Conservation (phyloP, 2,797 vertebrate genomes). For the Argyrosomus regius region DNA sequence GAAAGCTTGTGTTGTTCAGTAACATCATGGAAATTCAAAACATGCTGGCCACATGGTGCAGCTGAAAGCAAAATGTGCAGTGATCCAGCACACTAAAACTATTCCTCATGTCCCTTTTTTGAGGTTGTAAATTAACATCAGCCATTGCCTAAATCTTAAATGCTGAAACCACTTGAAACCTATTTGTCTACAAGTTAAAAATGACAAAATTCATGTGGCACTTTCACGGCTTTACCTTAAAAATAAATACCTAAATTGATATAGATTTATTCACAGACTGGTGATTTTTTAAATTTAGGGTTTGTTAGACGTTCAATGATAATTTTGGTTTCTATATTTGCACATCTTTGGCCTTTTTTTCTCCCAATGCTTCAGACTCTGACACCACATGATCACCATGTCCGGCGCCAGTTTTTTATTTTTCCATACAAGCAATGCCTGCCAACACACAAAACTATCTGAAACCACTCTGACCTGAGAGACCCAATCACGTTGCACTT, state of each 20-base stretch:
- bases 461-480: slow-evolving; percentile 13
- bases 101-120: slow-evolving; percentile 30
- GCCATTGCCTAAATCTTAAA: neutral
- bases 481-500: neutral
- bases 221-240: neutral
- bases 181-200: slow-evolving; percentile 3
- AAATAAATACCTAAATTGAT: neutral
- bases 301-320: neutral
- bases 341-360: neutral
- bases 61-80: slow-evolving; percentile 31
- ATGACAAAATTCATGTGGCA: neutral
- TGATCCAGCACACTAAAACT: slow-evolving; percentile 15
- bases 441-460: slow-evolving; percentile 7
- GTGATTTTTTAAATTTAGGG: neutral
- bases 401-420: neutral
- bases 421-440: neutral
- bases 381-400: neutral
- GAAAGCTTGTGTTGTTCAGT: slow-evolving; percentile 33
- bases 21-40: slow-evolving; percentile 23
- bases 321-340: neutral
- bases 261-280: too few species aligned
- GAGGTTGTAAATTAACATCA: slow-evolving; percentile 46
- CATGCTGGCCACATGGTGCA: slow-evolving; percentile 46
- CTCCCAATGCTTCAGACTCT: neutral
- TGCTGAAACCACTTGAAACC: neutral